Evolutionary conservation across 2,113 vertebrate species (phyloP).

Genomic region (Pholis gunnellus): DNA sequence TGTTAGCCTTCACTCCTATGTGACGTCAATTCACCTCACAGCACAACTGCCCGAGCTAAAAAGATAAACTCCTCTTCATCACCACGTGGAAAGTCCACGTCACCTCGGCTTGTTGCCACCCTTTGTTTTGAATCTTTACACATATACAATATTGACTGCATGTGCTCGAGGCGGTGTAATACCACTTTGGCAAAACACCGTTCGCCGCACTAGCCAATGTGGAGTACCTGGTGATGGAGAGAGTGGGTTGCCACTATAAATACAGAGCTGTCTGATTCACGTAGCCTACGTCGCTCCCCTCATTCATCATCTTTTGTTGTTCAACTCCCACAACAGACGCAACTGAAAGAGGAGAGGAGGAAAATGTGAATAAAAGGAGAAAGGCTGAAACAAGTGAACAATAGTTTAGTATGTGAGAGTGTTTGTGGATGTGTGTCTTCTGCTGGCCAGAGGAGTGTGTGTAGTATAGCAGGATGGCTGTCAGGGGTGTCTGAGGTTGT

Average conservation of each 20-base stretch:
- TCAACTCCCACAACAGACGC: conserved; percentile 54
- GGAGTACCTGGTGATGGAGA: conserved; percentile 40
- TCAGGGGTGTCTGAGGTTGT: neutral
- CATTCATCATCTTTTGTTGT: conserved; percentile 69
- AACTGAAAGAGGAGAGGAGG: conserved; percentile 39
- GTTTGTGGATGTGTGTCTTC: neutral
- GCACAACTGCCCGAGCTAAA: neutral
- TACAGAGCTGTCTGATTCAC: conserved; percentile 49
- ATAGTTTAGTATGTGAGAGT: neutral
- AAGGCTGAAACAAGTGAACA: conserved; percentile 22
- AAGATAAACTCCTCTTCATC: neutral
- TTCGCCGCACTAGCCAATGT: neutral
- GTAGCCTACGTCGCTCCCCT: conserved; percentile 30
- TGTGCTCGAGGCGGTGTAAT: conserved; percentile 21
- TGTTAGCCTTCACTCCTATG: neutral
- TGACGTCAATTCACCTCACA: neutral
- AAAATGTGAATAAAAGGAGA: conserved; percentile 26
- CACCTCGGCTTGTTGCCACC: neutral
- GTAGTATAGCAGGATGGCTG: neutral
- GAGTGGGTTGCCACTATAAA: conserved; percentile 60
- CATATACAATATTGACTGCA: neutral
- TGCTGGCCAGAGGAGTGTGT: neutral
- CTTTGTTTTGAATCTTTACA: neutral
- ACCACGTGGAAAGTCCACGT: neutral
- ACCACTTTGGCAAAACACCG: conserved; percentile 32